Conservation (phyloP, 2,797 vertebrate species). For the Paguma larvata region DNA sequence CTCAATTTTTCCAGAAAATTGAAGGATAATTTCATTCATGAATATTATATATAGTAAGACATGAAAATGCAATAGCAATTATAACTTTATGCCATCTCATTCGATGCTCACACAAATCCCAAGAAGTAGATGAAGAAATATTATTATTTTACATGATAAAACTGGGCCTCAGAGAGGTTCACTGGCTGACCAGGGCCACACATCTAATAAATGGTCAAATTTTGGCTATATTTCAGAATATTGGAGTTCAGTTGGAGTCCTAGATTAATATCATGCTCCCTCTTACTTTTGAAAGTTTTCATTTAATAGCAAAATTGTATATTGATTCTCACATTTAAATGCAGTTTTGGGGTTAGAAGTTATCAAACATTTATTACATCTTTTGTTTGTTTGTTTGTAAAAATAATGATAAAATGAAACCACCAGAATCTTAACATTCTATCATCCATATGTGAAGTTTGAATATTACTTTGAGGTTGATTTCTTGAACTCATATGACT, state of each 20-base stretch:
- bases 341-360: background rate
- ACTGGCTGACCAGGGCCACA: background rate
- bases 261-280: background rate
- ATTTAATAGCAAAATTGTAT: background rate
- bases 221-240: background rate
- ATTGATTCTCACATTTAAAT: constrained; percentile 53
- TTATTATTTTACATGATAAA: background rate
- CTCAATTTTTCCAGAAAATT: constrained; percentile 1
- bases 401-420: constrained; percentile 65
- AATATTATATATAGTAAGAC: background rate
- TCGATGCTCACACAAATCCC: background rate
- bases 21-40: background rate
- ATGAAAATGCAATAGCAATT: background rate
- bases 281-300: constrained; percentile 35
- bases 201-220: background rate
- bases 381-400: constrained; percentile 57
- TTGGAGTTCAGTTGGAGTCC: background rate
- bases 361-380: background rate
- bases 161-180: background rate
- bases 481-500: constrained; percentile 21
- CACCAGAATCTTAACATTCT: background rate
- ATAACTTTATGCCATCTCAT: background rate
- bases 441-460: background rate
- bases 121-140: background rate
- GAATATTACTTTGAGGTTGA: constrained; percentile 35